Conservation (phyloP, 1,140 invertebrate genomes). For the Stratiolaelaps scimitus region DNA sequence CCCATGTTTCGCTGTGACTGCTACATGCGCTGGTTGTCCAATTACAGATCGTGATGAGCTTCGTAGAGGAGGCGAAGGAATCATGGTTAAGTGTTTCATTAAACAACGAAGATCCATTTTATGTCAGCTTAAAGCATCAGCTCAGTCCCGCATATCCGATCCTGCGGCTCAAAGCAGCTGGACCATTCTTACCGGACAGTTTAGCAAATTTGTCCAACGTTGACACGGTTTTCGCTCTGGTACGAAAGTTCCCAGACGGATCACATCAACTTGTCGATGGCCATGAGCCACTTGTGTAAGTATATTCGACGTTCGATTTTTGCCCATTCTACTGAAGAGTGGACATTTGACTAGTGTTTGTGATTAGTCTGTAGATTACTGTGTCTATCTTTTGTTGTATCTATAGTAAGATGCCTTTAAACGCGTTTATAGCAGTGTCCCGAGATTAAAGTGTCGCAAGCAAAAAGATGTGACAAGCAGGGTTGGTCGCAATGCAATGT, state of each 20-base stretch:
- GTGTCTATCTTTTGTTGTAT: no score
- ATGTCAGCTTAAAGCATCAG: slow-evolving; percentile 15
- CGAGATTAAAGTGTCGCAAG: no score
- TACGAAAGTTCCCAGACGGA: slow-evolving; percentile 28
- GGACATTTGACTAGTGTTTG: no score
- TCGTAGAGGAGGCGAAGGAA: slow-evolving; percentile 32
- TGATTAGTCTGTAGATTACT: no score
- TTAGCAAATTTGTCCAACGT: slow-evolving; percentile 26
- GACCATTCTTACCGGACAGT: slow-evolving; percentile 31
- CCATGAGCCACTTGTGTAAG: slow-evolving; percentile 28
- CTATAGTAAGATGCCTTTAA: no score
- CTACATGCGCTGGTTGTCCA: neutral
- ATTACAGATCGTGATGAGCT: slow-evolving; percentile 34
- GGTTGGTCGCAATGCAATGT: no score
- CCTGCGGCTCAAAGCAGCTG: slow-evolving; percentile 27
- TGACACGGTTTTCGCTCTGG: slow-evolving; percentile 32
- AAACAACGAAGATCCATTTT: slow-evolving; percentile 30
- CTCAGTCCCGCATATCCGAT: slow-evolving; percentile 17
- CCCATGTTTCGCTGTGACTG: neutral
- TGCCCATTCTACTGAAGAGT: no score
- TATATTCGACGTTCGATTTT: neutral
- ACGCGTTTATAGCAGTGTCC: no score
- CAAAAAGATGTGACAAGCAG: no score
- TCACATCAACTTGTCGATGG: slow-evolving; percentile 23
- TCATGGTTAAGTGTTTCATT: slow-evolving; percentile 34